Evolutionary conservation across 1,140 invertebrate genomes (phyloP), one percentile per base, ranked within the genome.

Genomic region (Papilio polytes): DNA sequence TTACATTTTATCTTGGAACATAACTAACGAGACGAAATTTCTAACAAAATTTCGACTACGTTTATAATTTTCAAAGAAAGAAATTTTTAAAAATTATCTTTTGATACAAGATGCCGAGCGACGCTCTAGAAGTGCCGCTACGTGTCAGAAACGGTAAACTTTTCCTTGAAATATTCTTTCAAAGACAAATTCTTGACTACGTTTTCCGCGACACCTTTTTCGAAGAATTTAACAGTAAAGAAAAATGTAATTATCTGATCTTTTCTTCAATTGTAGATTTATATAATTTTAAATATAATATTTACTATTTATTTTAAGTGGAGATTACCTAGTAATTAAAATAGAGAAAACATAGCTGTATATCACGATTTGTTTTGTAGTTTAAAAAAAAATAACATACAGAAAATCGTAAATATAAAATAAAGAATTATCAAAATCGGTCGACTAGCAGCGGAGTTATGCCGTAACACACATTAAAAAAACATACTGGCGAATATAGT

Each of bases 161-260:
- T 56, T 56, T 20, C 53, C 7, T 20, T 56, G 53, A 56, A 56
- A 56, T 56, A 56, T 56, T 56, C 53, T 56, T 56, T 56, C n/a
- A 56, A 56, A 56, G 53, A 56, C n/a, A 20, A 56, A 56, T 56
- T 56, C 53, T 56, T 56, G 20, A 20, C 18, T 56, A 56, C 6
- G 53, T 56, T 20, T 56, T 56, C 53, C n/a, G 53, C n/a, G n/a
- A 56, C 53, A 56, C 48, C 48, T n/a, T 56, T 56, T 56, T 56
- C n/a, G n/a, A 56, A 56, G 6, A 20, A 56, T 56, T 56, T 56
- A 56, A 56, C 53, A 9, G 18, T 20, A 56, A 7, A 53, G 53
- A n/a, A 8, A 56, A 20, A 20, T 56, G 20, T 20, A 56, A 56
- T 56, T 56, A 56, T 56, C n/a, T 56, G n/a, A 7, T 10, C 1